A percentile compares a stretch with the other conserved stretches of the same genome.
phyloP scores from a whole-genome alignment of 2,113 vertebrate genomes.

The Myiopsitta monachus region DNA sequence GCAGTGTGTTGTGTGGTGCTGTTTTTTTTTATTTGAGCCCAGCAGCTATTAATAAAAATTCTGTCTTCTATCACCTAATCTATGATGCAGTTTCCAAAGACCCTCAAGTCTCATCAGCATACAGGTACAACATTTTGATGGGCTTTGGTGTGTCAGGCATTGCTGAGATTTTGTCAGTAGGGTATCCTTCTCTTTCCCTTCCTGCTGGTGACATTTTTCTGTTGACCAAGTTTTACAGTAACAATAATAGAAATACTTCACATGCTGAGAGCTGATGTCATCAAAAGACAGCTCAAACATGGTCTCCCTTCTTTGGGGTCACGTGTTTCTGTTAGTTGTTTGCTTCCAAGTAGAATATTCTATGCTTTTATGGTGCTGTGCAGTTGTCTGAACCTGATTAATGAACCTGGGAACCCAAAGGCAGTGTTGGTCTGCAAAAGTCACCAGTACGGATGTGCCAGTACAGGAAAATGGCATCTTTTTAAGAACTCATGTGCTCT shows the following conservation, averaged over 20 bases:
- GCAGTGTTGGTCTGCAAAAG: neutral
- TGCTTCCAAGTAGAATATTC: neutral
- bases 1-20: neutral
- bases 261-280: neutral
- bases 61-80: neutral
- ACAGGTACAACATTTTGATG: neutral
- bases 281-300: neutral
- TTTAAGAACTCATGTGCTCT: neutral
- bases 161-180: neutral
- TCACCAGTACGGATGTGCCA: neutral
- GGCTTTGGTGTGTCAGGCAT: neutral
- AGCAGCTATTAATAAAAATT: neutral
- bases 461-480: neutral
- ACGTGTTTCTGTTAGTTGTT: neutral
- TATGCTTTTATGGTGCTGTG: neutral
- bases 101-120: neutral
- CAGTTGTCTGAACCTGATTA: neutral
- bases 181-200: neutral
- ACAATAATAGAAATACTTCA: neutral
- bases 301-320: neutral
- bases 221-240: neutral
- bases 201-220: neutral
- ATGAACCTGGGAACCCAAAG: neutral
- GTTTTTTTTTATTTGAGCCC: neutral
- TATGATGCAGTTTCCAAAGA: neutral